Conservation (phyloP, 2,797 vertebrate species). For the Notamacropus eugenii region DNA sequence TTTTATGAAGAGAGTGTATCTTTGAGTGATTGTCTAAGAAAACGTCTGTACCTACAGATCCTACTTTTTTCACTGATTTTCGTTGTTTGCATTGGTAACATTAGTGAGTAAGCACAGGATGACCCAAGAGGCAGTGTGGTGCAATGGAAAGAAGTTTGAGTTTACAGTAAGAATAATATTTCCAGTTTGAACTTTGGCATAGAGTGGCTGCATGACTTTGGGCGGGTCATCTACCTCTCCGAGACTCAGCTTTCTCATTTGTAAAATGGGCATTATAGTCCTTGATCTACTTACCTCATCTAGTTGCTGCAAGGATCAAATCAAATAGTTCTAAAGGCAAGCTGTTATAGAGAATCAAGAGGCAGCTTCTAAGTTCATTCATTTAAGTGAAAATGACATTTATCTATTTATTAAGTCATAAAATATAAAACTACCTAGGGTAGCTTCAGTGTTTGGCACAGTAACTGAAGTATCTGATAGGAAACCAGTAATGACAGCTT, state of each 20-base stretch:
- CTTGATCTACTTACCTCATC: neutral
- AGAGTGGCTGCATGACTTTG: neutral
- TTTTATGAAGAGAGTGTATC: neutral
- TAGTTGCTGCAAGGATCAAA: neutral
- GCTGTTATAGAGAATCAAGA: neutral
- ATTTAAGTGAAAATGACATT: neutral
- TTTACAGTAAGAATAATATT: too few species aligned
- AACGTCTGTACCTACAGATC: neutral
- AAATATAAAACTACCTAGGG: neutral
- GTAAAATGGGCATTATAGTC: neutral
- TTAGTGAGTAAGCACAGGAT: neutral
- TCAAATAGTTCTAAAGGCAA: neutral
- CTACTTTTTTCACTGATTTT: neutral
- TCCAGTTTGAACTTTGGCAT: neutral
- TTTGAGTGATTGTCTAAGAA: neutral
- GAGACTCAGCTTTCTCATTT: neutral
- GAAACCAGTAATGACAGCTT: constrained; percentile 17
- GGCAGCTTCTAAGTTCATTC: neutral
- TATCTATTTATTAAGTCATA: neutral
- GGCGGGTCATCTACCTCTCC: neutral
- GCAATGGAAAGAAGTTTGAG: neutral
- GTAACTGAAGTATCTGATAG: neutral
- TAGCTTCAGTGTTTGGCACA: neutral
- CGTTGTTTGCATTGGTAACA: neutral
- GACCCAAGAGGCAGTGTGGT: neutral